phyloP scores from a whole-genome alignment of 2,113 vertebrate genomes.

The Phocoena phocoena region DNA sequence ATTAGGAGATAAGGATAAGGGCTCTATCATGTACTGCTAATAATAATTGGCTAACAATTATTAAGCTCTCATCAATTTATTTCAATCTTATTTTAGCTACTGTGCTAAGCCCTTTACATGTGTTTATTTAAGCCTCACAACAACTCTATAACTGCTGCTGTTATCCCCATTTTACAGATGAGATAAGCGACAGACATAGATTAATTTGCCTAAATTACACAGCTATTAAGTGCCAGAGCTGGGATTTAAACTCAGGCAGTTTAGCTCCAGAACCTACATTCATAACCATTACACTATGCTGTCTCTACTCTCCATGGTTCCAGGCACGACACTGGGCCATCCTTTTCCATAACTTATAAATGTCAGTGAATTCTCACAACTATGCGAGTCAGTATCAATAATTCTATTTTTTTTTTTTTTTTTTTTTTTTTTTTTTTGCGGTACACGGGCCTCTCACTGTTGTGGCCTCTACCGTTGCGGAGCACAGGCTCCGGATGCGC shows the following conservation, averaged over 20 bases:
- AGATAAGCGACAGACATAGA: background rate
- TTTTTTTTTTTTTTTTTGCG: no score
- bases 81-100: background rate
- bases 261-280: background rate
- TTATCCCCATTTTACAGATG: background rate
- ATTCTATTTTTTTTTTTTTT: background rate
- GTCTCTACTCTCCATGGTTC: background rate
- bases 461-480: no score
- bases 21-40: background rate
- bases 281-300: background rate
- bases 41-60: background rate
- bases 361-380: background rate
- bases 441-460: no score
- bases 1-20: background rate
- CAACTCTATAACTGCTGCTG: background rate
- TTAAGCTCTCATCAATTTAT: background rate
- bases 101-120: background rate
- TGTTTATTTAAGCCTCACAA: conserved; percentile 16
- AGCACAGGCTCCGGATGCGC: no score
- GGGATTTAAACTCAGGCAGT: background rate
- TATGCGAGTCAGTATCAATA: background rate
- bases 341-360: background rate
- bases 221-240: background rate
- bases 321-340: background rate
- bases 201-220: background rate